These are phyloP conservation scores for Tribolium freemani DNA, from an alignment of 2,888 invertebrate species.

Conservation along the genomic window DNA sequence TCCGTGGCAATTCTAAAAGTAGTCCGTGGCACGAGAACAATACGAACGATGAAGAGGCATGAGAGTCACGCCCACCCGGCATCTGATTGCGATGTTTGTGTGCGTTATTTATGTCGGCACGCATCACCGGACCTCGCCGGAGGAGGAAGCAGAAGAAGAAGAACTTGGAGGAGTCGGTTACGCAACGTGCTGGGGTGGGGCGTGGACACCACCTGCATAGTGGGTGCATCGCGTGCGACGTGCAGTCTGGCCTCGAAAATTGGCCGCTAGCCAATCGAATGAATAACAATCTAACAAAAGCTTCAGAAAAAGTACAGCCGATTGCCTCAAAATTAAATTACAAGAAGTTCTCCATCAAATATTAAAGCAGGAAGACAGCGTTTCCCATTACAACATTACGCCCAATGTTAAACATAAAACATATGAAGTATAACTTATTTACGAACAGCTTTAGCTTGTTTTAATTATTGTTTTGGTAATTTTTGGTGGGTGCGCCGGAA, in stretches of 20 bases:
- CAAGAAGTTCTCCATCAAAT: too few relatives aligned
- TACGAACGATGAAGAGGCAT: constrained; percentile 29
- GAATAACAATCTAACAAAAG: background rate
- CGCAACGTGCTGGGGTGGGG: constrained; percentile 43
- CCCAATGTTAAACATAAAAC: too few relatives aligned
- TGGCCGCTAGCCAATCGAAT: constrained; percentile 29
- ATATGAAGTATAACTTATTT: too few relatives aligned
- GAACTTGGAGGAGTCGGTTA: constrained; percentile 4
- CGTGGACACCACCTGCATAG: constrained; percentile 48
- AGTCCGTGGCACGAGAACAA: constrained; percentile 32
- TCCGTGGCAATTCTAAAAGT: background rate
- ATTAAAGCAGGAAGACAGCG: too few relatives aligned
- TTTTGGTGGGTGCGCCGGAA: constrained; percentile 26
- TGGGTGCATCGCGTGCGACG: constrained; percentile 48
- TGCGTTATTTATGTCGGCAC: constrained; percentile 13
- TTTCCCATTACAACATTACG: too few relatives aligned
- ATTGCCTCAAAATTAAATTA: too few relatives aligned
- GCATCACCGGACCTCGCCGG: constrained; percentile 23
- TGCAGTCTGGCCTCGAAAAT: constrained; percentile 43
- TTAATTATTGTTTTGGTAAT: too few relatives aligned
- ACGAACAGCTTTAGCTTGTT: too few relatives aligned
- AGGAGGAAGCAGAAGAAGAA: constrained; percentile 23
- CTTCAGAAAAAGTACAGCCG: too few relatives aligned
- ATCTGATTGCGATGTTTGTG: constrained; percentile 10
- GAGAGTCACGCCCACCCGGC: constrained; percentile 42